Percentiles rank a stretch among this genome's conserved stretches.
Evolutionary conservation across 1,140 invertebrate species (phyloP).

Genomic region (Andrena cerasifolii): DNA sequence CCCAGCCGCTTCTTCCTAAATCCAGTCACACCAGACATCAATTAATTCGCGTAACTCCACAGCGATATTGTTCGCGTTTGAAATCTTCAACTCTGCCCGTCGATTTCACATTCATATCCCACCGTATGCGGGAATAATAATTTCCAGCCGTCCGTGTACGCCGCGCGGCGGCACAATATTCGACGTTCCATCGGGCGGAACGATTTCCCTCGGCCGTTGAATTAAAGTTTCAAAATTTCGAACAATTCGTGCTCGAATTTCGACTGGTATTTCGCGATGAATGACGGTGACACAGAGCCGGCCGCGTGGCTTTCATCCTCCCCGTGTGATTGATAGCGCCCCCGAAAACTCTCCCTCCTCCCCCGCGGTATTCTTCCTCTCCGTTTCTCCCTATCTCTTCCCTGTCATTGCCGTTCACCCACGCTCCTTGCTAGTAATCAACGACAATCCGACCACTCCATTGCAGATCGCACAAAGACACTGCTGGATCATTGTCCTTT

Average conservation of each 20-base stretch:
- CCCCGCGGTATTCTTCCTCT: too few relatives aligned
- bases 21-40: too few relatives aligned
- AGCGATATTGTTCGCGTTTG: too few relatives aligned
- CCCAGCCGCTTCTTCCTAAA: too few relatives aligned
- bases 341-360: slow-evolving; percentile 44
- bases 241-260: slow-evolving; percentile 32
- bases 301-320: slow-evolving; percentile 53
- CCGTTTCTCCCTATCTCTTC: slow-evolving; percentile 32
- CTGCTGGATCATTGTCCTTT: slow-evolving; percentile 67
- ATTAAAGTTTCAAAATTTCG: slow-evolving; percentile 37
- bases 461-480: slow-evolving; percentile 66
- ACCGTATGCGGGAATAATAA: not conserved
- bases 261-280: slow-evolving; percentile 19
- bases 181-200: not conserved
- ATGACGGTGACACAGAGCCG: slow-evolving; percentile 25
- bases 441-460: slow-evolving; percentile 61
- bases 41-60: too few relatives aligned
- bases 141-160: not conserved
- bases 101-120: not conserved
- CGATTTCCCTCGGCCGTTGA: slow-evolving; percentile 10
- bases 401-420: slow-evolving; percentile 41
- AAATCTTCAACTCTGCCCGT: too few relatives aligned
- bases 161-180: not conserved
- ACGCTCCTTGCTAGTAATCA: slow-evolving; percentile 66
- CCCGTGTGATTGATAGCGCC: slow-evolving; percentile 62